Conservation (phyloP, 1,140 invertebrate genomes). For the Orchesella cincta region DNA sequence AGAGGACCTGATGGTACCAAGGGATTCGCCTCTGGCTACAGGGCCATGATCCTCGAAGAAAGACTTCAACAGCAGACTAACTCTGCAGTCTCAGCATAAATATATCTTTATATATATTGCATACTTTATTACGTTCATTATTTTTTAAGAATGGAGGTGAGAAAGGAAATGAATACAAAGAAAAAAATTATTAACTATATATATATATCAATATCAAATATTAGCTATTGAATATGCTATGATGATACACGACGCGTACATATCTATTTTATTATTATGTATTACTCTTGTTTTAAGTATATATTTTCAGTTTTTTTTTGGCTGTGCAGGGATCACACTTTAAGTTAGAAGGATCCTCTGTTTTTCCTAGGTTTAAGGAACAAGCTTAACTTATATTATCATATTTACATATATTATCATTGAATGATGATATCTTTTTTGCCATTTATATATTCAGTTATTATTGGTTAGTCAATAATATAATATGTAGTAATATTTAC, state of each 20-base stretch:
- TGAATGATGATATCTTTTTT: too few relatives aligned
- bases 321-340: too few relatives aligned
- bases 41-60: slow-evolving; percentile 24
- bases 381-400: too few relatives aligned
- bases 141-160: background rate
- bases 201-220: background rate
- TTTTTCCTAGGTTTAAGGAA: too few relatives aligned
- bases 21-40: slow-evolving; percentile 36
- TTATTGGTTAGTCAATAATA: too few relatives aligned
- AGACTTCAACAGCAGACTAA: slow-evolving; percentile 22
- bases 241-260: background rate
- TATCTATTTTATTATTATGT: background rate
- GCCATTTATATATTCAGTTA: too few relatives aligned
- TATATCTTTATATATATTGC: background rate
- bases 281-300: too few relatives aligned
- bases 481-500: too few relatives aligned
- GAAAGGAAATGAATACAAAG: background rate
- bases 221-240: too few relatives aligned
- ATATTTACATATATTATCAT: too few relatives aligned
- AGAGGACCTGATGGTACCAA: slow-evolving; percentile 46
- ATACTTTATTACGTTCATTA: background rate
- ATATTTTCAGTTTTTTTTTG: too few relatives aligned
- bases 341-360: too few relatives aligned
- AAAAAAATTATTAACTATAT: background rate
- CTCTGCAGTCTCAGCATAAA: slow-evolving; percentile 17